Percentiles rank a stretch among this genome's conserved stretches.
Evolutionary conservation across 2,888 invertebrate species (phyloP).

Genomic region (Drosophila picticornis): DNA sequence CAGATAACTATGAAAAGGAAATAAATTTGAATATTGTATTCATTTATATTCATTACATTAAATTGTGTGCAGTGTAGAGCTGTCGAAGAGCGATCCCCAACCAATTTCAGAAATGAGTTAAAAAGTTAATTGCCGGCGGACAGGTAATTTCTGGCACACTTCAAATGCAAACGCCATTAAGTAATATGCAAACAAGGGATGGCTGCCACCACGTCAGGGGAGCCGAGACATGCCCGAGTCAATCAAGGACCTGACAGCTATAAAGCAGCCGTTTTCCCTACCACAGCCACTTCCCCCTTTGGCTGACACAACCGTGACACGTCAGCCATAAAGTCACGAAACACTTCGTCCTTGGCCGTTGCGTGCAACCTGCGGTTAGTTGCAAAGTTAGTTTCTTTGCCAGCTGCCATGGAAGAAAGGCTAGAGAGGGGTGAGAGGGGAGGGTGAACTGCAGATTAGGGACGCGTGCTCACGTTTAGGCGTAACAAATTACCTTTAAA

Average conservation of each 20-base stretch:
- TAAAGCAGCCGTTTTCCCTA: constrained; percentile 9
- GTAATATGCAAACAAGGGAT: constrained; percentile 81
- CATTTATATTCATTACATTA: not conserved
- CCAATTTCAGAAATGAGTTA: constrained; percentile 66
- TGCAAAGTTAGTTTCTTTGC: constrained; percentile 58
- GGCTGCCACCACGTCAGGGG: constrained; percentile 24
- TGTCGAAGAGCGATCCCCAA: constrained; percentile 28
- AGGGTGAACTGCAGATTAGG: constrained; percentile 42
- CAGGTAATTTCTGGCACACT: constrained; percentile 81
- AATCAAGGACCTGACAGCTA: constrained; percentile 71
- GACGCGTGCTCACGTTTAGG: constrained; percentile 83
- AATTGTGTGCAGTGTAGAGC: constrained; percentile 2
- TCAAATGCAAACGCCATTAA: constrained; percentile 77
- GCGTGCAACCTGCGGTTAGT: constrained; percentile 70
- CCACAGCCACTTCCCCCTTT: not conserved
- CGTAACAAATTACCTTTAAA: constrained; percentile 84
- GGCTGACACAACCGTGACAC: constrained; percentile 58
- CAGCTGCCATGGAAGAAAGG: not conserved
- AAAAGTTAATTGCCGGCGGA: constrained; percentile 80
- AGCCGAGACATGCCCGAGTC: constrained; percentile 52
- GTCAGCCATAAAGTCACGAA: constrained; percentile 81
- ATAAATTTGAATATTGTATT: not conserved
- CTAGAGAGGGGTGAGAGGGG: not conserved
- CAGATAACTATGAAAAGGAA: not conserved
- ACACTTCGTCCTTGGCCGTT: constrained; percentile 62